These are phyloP conservation scores for Eristalis tenax DNA, from an alignment of 2,888 invertebrate genomes.

Conservation along the genomic window DNA sequence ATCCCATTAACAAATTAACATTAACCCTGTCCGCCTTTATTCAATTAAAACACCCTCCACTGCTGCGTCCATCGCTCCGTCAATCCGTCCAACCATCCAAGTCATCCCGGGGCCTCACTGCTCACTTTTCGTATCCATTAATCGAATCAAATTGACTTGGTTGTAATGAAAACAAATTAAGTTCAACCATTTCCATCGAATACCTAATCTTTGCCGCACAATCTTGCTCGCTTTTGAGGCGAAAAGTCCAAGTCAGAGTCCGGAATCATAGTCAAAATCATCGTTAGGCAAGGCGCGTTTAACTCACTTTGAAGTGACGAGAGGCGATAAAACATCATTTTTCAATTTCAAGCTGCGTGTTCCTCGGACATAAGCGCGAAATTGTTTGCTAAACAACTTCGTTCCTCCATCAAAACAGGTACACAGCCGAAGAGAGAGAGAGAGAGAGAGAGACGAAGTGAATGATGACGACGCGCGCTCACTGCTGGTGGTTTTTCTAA, in stretches of 20 bases:
- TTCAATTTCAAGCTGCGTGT: constrained; percentile 37
- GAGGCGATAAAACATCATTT: constrained; percentile 36
- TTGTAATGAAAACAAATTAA: constrained; percentile 41
- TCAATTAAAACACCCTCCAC: constrained; percentile 18
- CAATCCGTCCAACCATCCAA: neutral
- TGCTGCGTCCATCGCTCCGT: neutral
- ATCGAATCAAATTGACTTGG: constrained; percentile 26
- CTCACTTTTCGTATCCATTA: constrained; percentile 28
- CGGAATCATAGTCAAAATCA: too few relatives aligned
- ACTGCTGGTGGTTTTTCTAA: constrained; percentile 14
- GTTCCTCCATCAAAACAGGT: constrained; percentile 1
- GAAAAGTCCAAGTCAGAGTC: neutral
- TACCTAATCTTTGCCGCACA: constrained; percentile 37
- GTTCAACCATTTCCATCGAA: constrained; percentile 25
- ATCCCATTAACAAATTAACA: constrained; percentile 12
- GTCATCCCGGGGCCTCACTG: neutral
- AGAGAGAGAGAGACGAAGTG: neutral
- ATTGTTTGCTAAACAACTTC: constrained; percentile 28
- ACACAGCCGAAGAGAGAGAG: neutral
- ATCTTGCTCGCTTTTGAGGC: neutral
- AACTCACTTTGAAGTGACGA: neutral
- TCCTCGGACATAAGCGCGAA: constrained; percentile 12
- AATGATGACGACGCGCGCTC: too few relatives aligned
- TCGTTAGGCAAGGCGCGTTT: neutral
- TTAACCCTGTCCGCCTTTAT: constrained; percentile 18